Percentiles rank a stretch among this genome's conserved stretches.
Evolutionary conservation across 1,140 invertebrate species (phyloP).

Genomic region (Drosophila grimshawi): DNA sequence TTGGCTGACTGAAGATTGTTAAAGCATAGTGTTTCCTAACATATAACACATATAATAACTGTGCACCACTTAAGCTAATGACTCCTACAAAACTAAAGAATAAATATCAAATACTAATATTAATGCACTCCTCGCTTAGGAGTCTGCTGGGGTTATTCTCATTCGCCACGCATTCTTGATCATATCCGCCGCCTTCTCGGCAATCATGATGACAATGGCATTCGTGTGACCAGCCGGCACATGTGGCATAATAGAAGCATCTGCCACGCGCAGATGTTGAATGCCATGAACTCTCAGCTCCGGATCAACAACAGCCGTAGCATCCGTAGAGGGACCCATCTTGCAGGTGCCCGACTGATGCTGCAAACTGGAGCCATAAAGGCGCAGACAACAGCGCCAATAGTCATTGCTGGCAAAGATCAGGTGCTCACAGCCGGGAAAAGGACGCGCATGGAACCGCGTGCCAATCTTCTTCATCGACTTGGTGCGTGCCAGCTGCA

Average conservation of each 20-base stretch:
- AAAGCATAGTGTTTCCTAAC: background rate
- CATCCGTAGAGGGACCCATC: slow-evolving; percentile 90
- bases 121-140: background rate
- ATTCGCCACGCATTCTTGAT: slow-evolving; percentile 87
- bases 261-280: slow-evolving; percentile 88
- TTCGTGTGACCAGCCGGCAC: slow-evolving; percentile 88
- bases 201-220: slow-evolving; percentile 88
- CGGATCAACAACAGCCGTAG: slow-evolving; percentile 90
- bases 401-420: slow-evolving; percentile 88
- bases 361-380: slow-evolving; percentile 89
- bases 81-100: slow-evolving; percentile 44
- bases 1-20: slow-evolving; percentile 4
- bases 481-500: slow-evolving; percentile 87
- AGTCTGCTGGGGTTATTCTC: slow-evolving; percentile 20
- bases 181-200: slow-evolving; percentile 87
- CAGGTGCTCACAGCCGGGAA: slow-evolving; percentile 88
- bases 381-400: slow-evolving; percentile 90
- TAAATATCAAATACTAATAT: slow-evolving; percentile 50
- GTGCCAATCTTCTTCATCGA: slow-evolving; percentile 87
- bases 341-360: slow-evolving; percentile 91
- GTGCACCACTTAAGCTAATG: slow-evolving; percentile 33
- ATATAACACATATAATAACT: slow-evolving; percentile 40
- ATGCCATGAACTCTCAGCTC: slow-evolving; percentile 90
- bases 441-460: slow-evolving; percentile 87
- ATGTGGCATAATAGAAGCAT: slow-evolving; percentile 90